phyloP scores from a whole-genome alignment of 2,797 vertebrate genomes.

The Halcyon chelicuti region DNA sequence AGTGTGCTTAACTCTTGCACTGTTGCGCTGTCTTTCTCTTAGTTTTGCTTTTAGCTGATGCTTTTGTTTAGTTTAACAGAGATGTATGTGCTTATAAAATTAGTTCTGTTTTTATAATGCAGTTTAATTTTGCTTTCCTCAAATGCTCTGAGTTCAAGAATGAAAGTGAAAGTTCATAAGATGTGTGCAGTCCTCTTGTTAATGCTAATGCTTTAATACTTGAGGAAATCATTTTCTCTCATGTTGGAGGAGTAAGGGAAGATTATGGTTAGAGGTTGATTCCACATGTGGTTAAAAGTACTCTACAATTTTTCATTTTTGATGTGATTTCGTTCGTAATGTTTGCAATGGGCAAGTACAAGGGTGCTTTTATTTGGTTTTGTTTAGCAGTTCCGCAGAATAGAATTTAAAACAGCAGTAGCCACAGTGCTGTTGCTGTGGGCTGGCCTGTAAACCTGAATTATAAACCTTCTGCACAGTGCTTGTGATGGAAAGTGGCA shows the following conservation, averaged over 20 bases:
- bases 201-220: neutral
- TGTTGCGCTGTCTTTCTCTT: neutral
- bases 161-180: neutral
- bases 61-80: neutral
- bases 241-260: constrained; percentile 2
- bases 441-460: neutral
- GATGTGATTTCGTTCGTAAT: neutral
- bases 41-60: neutral
- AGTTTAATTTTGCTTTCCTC: neutral
- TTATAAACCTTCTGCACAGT: neutral
- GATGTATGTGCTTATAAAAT: neutral
- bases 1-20: neutral
- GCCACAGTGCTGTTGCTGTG: neutral
- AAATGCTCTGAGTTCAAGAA: neutral
- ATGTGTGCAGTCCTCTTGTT: neutral
- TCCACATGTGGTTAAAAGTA: constrained; percentile 44
- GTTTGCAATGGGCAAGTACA: neutral
- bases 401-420: neutral
- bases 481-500: neutral
- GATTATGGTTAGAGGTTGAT: constrained; percentile 58
- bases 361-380: constrained; percentile 34
- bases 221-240: constrained; percentile 12
- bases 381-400: neutral
- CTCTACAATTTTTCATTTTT: constrained; percentile 26
- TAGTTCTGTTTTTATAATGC: neutral